Conservation (phyloP, 2,797 vertebrate genomes). For the Poeciliopsis paucimaculata region DNA sequence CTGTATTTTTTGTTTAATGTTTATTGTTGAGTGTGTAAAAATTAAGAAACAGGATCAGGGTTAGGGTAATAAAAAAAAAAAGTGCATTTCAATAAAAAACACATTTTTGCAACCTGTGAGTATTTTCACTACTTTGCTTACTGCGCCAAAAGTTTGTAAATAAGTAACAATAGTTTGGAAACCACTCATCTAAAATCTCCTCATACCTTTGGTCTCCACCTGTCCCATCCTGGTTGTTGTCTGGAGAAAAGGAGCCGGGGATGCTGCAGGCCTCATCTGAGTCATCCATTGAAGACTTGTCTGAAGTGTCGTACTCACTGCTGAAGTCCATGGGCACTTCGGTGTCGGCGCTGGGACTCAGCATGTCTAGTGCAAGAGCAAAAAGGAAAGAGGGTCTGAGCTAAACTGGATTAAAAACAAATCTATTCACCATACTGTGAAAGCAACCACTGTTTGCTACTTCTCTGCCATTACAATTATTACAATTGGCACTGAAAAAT, state of each 20-base stretch:
- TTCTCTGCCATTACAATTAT: background rate
- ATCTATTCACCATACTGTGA: conserved; percentile 5
- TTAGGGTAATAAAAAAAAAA: background rate
- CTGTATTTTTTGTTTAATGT: background rate
- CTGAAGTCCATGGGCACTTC: conserved; percentile 90
- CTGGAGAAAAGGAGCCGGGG: conserved; percentile 86
- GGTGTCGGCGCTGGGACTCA: conserved; percentile 78
- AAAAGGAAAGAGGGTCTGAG: background rate
- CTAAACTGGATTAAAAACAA: background rate
- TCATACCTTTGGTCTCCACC: conserved; percentile 85
- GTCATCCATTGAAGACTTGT: conserved; percentile 87
- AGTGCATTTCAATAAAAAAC: background rate
- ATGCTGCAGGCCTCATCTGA: conserved; percentile 85
- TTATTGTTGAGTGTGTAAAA: background rate
- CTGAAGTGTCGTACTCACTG: conserved; percentile 81
- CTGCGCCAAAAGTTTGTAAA: background rate
- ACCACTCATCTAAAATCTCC: background rate
- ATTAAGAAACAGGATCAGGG: background rate
- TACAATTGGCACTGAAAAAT: background rate
- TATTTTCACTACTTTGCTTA: background rate
- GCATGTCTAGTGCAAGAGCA: conserved; percentile 69
- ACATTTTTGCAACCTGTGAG: background rate
- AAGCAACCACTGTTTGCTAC: conserved; percentile 6
- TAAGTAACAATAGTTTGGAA: background rate
- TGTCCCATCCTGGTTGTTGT: conserved; percentile 82